A percentile compares a stretch with the other conserved stretches of the same genome.
Evolutionary conservation across 2,888 invertebrate genomes (phyloP).

Genomic region (Epirrhoe tristata): DNA sequence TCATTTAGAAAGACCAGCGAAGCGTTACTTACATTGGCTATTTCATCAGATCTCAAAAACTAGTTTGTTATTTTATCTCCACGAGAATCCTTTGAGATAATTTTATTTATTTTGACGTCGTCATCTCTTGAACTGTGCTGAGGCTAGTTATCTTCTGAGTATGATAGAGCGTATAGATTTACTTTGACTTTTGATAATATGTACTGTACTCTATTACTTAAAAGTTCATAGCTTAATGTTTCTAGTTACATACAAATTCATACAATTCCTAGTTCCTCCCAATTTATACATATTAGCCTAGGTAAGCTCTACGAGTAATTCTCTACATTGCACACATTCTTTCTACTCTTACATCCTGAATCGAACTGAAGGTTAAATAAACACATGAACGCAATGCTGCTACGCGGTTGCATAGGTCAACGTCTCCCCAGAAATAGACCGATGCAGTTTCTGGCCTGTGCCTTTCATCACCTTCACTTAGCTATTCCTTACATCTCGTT

Average conservation of each 20-base stretch:
- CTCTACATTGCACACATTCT: neutral
- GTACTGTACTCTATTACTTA: too few species aligned
- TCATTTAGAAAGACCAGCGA: conserved; percentile 28
- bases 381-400: conserved; percentile 31
- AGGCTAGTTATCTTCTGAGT: conserved; percentile 17
- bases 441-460: conserved; percentile 69
- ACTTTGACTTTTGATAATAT: neutral
- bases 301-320: neutral
- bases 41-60: conserved; percentile 27
- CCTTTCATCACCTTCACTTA: conserved; percentile 75
- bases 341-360: neutral
- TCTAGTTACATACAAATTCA: too few species aligned
- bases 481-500: conserved; percentile 75
- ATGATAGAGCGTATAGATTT: neutral
- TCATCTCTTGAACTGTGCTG: conserved; percentile 3
- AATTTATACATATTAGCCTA: too few species aligned
- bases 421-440: conserved; percentile 78
- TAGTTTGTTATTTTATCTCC: conserved; percentile 28
- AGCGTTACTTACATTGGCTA: conserved; percentile 27
- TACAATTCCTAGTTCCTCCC: too few species aligned
- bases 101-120: conserved; percentile 27
- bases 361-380: conserved; percentile 27
- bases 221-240: too few species aligned
- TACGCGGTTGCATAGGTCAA: conserved; percentile 64
- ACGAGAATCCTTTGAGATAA: conserved; percentile 16